Evolutionary conservation across 2,113 vertebrate genomes (phyloP), one percentile per base, ranked within the genome.

Genomic region (Caranx ignobilis): DNA sequence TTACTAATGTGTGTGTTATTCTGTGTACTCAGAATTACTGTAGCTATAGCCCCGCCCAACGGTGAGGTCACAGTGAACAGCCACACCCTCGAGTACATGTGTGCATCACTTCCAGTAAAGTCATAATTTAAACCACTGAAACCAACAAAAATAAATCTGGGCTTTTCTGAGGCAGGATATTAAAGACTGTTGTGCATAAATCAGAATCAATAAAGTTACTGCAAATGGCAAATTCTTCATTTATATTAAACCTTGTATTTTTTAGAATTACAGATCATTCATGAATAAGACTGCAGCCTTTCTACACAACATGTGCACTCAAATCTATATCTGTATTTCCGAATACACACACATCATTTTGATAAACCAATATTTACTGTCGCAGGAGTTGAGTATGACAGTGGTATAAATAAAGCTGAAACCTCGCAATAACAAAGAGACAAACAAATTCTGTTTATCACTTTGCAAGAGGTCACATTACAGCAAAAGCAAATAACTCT

Each of bases 401-500:
- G 43, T 41, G 16, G 31, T 54, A 60, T 68, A 60, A 69, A 69
- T 43, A 80, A 54, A 77, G 59, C 57, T 32, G 35, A 69, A 48
- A 76, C 21, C 35, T 61, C 47, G 59, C 81, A 81, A 64, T 62
- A 67, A 63, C 21, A 82, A 62, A 67, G 21, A 82, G 32, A 81
- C 61, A 61, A 72, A 84, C 56, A 73, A 50, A 78, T 50, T 56
- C 10, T 61, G 61, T 74, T 83, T 77, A 72, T 68, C 31, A 4
- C 47, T 79, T 77, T 69, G 62, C 43, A 69, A 64, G 62, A 70
- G 81, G 67, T 73, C 48, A 67, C 45, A 55, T 77, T 65, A 68
- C 64, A 71, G 56, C 71, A 18, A 26, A 26, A 73, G 71, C 41
- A 71, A 84, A 87, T 71, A 77, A 62, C 5, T 18, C 55, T 2